A percentile compares a stretch with the other conserved stretches of the same genome.
Conservation (phyloP, 2,113 vertebrate genomes). For the Hypomesus transpacificus region DNA sequence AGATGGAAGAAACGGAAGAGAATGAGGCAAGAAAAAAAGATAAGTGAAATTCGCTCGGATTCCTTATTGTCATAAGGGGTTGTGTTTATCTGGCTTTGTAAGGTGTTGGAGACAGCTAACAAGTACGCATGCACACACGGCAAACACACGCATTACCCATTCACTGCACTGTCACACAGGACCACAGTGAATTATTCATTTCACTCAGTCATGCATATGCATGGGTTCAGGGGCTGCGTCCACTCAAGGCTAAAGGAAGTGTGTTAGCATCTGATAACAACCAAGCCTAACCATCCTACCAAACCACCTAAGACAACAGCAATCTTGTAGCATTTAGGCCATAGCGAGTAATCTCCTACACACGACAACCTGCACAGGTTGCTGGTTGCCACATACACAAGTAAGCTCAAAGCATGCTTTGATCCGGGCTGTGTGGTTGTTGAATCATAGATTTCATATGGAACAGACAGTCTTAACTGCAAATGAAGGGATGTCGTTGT, state of each 20-base stretch:
- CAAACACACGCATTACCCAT: not conserved
- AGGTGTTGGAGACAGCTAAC: not conserved
- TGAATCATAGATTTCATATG: slow-evolving; percentile 23
- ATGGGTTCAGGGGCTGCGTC: not conserved
- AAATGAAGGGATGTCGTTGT: slow-evolving; percentile 44
- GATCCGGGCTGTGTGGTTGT: slow-evolving; percentile 26
- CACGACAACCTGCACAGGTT: not conserved
- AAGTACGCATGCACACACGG: not conserved
- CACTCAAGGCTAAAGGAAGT: not conserved
- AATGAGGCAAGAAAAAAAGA: not conserved
- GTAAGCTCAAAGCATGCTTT: slow-evolving; percentile 24
- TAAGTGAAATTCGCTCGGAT: not conserved
- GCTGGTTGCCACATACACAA: not conserved
- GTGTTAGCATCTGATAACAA: not conserved
- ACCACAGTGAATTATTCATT: slow-evolving; percentile 5
- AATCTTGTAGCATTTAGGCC: slow-evolving; percentile 40
- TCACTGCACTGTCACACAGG: not conserved
- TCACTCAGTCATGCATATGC: slow-evolving; percentile 2
- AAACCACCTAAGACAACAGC: slow-evolving; percentile 20
- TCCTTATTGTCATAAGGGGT: not conserved
- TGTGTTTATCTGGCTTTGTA: not conserved
- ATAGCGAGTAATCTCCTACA: slow-evolving; percentile 14
- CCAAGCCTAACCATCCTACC: slow-evolving; percentile 13
- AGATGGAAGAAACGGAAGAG: not conserved
- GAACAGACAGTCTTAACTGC: slow-evolving; percentile 28